Evolutionary conservation across 2,797 vertebrate species (phyloP).

Genomic region (Epinephelus coioides): DNA sequence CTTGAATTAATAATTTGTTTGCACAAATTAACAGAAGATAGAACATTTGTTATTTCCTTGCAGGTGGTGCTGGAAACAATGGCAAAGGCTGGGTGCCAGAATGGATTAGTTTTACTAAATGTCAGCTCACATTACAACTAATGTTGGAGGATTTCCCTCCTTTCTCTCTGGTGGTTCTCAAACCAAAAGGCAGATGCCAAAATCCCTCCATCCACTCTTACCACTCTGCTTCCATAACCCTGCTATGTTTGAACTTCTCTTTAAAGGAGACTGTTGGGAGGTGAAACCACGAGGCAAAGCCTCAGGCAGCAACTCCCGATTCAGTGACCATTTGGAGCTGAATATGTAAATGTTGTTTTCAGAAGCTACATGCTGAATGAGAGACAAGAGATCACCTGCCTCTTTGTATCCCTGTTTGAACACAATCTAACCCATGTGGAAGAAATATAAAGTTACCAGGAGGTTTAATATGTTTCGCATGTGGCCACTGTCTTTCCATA

Average conservation of each 20-base stretch:
- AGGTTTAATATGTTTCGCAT: neutral
- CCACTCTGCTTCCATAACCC: neutral
- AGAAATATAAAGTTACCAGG: neutral
- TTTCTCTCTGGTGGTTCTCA: neutral
- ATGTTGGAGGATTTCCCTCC: neutral
- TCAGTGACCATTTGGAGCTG: conserved; percentile 9
- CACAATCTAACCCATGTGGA: neutral
- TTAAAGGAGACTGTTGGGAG: neutral
- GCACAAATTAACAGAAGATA: conserved; percentile 7
- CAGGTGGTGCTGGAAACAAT: conserved; percentile 5
- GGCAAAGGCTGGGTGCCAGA: neutral
- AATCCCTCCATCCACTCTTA: neutral
- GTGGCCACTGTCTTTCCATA: neutral
- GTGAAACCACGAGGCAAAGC: conserved; percentile 2
- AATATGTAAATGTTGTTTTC: conserved; percentile 21
- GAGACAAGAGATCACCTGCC: neutral
- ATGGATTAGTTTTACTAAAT: neutral
- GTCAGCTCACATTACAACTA: neutral
- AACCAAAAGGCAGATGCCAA: neutral
- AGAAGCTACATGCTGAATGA: conserved; percentile 2
- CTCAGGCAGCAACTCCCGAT: conserved; percentile 22
- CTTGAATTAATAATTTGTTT: conserved; percentile 3
- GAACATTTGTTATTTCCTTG: conserved; percentile 9
- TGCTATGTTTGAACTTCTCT: conserved; percentile 4
- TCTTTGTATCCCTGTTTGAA: neutral